These are phyloP conservation scores for Oeneis ivallda DNA, from an alignment of 2,888 invertebrate genomes.

Conservation along the genomic window DNA sequence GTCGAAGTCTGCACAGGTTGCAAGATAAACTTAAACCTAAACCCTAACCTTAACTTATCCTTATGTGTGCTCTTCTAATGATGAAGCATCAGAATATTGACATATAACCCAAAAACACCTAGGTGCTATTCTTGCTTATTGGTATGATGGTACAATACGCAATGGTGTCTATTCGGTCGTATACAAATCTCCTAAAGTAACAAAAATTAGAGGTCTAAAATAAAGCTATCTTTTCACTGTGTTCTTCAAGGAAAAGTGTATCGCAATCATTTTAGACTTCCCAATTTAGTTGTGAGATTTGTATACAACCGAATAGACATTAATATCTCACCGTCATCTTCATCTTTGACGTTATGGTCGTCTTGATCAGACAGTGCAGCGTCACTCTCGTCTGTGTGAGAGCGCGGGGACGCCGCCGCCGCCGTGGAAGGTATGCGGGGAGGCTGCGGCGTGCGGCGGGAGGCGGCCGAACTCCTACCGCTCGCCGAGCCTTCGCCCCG, in stretches of 20 bases:
- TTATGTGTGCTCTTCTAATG: background rate
- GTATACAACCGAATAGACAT: constrained; percentile 2
- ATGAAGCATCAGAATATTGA: background rate
- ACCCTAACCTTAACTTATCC: too few relatives aligned
- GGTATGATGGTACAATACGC: too few relatives aligned
- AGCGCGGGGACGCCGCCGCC: constrained; percentile 84
- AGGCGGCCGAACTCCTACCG: constrained; percentile 81
- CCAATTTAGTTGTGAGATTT: background rate
- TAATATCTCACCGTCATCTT: constrained; percentile 84
- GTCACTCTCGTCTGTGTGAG: constrained; percentile 90
- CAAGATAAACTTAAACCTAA: too few relatives aligned
- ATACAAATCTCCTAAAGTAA: background rate
- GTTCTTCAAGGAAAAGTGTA: background rate
- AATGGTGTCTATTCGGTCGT: background rate
- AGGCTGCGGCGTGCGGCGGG: constrained; percentile 83
- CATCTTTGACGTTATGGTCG: constrained; percentile 91
- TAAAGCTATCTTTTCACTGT: background rate
- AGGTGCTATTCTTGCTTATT: background rate
- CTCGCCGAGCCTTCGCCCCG: constrained; percentile 74
- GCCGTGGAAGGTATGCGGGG: constrained; percentile 77
- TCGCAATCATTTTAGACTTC: background rate
- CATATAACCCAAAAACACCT: background rate
- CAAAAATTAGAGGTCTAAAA: background rate
- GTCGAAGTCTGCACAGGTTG: too few relatives aligned
- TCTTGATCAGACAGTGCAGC: constrained; percentile 94